These are phyloP conservation scores for Diaprepes abbreviatus DNA, from an alignment of 2,888 invertebrate species.

Conservation along the genomic window DNA sequence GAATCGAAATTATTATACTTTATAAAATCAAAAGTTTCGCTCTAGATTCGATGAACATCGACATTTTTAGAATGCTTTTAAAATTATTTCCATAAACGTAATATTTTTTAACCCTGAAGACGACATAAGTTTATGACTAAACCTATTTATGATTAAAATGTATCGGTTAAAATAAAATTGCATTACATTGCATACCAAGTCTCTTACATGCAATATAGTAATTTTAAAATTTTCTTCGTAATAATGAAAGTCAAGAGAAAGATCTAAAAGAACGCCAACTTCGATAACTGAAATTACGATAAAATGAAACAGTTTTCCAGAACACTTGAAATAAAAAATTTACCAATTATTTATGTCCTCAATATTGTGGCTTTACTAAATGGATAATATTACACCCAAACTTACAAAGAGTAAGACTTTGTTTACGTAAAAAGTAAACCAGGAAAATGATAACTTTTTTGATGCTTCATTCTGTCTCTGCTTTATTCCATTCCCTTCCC, in stretches of 20 bases:
- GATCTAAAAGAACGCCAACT: background rate
- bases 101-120: no score
- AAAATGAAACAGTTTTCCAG: background rate
- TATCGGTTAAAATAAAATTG: no score
- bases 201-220: constrained; percentile 25
- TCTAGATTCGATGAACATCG: constrained; percentile 57
- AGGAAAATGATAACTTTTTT: no score
- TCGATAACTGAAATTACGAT: background rate
- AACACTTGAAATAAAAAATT: constrained; percentile 1
- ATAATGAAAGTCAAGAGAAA: constrained; percentile 32
- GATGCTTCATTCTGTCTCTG: no score
- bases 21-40: constrained; percentile 39
- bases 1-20: constrained; percentile 47
- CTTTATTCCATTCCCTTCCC: no score
- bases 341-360: no score
- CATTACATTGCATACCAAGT: no score
- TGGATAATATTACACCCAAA: background rate
- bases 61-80: constrained; percentile 50
- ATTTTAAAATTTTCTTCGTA: constrained; percentile 24
- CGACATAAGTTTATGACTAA: no score
- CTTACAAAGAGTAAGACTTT: background rate
- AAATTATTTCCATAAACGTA: no score
- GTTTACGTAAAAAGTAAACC: constrained; percentile 1
- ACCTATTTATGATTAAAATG: no score
- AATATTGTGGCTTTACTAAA: background rate